Evolutionary conservation across 2,797 vertebrate genomes (phyloP), one percentile per base, ranked within the genome.

Genomic region (Kryptopterus vitreolus): DNA sequence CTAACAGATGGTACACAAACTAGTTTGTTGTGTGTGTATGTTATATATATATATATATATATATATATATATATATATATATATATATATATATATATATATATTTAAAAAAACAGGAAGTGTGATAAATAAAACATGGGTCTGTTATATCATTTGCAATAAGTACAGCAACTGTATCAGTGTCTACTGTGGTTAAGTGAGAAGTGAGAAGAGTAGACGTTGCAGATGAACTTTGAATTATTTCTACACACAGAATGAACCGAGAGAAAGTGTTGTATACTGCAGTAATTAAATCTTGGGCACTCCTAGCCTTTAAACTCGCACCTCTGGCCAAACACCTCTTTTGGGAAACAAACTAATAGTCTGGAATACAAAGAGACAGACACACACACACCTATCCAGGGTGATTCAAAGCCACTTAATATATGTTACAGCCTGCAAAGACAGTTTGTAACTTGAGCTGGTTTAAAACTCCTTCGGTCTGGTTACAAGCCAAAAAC

Each of bases 361-460:
- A 26, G 69, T 6, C 11, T 76, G 24, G n/a, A 52, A 66, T 24
- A 61, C 80, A 76, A 55, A 76, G 6, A 74, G 58, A 74, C 78
- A n/a, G 10, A 65, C 35, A 58, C 61, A 74, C 71, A 65, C 79
- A 81, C 73, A 52, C 79, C 52, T 33, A 59, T 61, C 53, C 70
- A 43, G 26, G 70, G 52, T 62, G 63, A 81, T 57, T 76, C 53
- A 59, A 70, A 69, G 53, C 73, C 79, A 68, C 61, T 38, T 31
- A 50, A 79, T 55, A 70, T 70, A 79, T 62, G 68, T 61, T 59
- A 33, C 50, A 70, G 22, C 71, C 72, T 77, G 66, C 65, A 71
- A 53, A 70, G 57, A 22, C 69, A 46, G 48, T 35, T 31, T 76
- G 73, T 62, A 76, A 76, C 57, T 57, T 31, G 73, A 76, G 73